Evolutionary conservation across 1,140 invertebrate genomes (phyloP), one percentile per base, ranked within the genome.

Genomic region (Brachionus manjavacas): DNA sequence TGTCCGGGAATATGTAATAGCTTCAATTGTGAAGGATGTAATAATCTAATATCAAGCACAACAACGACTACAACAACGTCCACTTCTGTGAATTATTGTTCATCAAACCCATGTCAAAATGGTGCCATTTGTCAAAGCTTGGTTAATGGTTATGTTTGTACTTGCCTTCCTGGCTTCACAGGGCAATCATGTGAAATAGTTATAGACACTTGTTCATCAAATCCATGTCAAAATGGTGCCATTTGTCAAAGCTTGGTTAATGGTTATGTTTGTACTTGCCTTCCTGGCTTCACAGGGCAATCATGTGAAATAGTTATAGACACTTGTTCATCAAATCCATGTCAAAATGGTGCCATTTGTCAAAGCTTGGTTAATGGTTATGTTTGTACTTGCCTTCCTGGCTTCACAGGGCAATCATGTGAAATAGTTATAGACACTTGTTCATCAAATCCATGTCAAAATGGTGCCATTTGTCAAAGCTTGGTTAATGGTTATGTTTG

Each of bases 101-200:
- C 6, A 8, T 68, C 35, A 12, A 68, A 28, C 28, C 80, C 80
- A 28, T 87, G 86, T 60, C 16, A 16, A 16, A 86, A 86, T 83
- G 70, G 74, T 16, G 86, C 85, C 12, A 78, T 3, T 6, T 87
- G 86, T 11, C n/a, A 41, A 25, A 41, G 16, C 35, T n/a, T 35
- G 11, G 6, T 8, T 20, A n/a, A n/a, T 46, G 46, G 25, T 35
- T 81, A n/a, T 66, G 55, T 25, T n/a, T 81, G 78, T 20, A 64
- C 0, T 64, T 81, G 78, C 9, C n/a, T 55, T 2, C 39, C 85
- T 4, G 87, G 87, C 2, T 87, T 80, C 55, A 85, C 72, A 4
- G 87, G 87, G 4, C 49, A 70, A 3, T 81, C 85, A 41, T 88
- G 87, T 85, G 86, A 86, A 66, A 84, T 35, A 35, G 31, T 35